These are phyloP conservation scores for Drosophila asahinai DNA, from an alignment of 1,140 invertebrate species.

Conservation along the genomic window DNA sequence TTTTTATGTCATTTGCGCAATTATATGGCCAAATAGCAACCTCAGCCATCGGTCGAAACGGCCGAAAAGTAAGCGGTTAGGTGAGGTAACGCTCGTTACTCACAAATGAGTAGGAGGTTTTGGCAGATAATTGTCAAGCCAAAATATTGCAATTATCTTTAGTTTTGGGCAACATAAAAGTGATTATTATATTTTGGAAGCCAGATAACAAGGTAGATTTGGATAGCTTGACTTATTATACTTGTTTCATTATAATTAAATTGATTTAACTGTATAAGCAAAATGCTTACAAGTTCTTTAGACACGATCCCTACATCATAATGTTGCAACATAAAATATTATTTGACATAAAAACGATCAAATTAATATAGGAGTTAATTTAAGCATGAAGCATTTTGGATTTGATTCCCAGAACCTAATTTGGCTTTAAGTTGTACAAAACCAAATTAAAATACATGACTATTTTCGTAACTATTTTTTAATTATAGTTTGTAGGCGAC, in stretches of 20 bases:
- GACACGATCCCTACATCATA: not conserved
- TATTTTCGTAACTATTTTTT: not conserved
- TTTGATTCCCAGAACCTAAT: not conserved
- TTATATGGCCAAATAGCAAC: slow-evolving; percentile 43
- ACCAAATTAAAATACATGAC: too few relatives aligned
- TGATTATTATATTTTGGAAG: not conserved
- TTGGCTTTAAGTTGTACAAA: not conserved
- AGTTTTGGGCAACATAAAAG: not conserved
- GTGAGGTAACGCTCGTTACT: slow-evolving; percentile 42
- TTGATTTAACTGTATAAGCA: not conserved
- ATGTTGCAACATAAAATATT: not conserved
- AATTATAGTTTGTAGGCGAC: not conserved
- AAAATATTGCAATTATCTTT: slow-evolving; percentile 19
- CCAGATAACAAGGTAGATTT: not conserved
- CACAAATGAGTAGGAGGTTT: slow-evolving; percentile 34
- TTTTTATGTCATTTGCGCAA: slow-evolving; percentile 60
- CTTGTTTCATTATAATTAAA: not conserved
- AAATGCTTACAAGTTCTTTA: not conserved
- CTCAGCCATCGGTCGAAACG: slow-evolving; percentile 12
- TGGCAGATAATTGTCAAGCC: slow-evolving; percentile 29
- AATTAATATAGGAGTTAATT: not conserved
- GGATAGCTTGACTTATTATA: not conserved
- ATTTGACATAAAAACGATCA: not conserved
- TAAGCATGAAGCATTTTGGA: not conserved
- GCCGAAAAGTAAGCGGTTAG: slow-evolving; percentile 26